Evolutionary conservation across 2,113 vertebrate species (phyloP).

Genomic region (Dendrocopos noguchii): DNA sequence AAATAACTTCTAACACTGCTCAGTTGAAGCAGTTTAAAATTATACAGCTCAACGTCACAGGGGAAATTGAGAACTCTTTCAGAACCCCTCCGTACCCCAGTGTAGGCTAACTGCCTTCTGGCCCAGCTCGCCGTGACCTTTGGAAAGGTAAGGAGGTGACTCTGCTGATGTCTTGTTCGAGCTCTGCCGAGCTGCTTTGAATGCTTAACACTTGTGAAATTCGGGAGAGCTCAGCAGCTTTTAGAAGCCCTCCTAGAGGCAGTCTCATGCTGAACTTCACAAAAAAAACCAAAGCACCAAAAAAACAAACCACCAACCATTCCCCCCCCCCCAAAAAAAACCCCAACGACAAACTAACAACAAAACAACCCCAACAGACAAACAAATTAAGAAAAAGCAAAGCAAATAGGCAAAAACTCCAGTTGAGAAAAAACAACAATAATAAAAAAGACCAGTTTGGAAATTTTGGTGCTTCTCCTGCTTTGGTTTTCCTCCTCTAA

Average conservation of each 20-base stretch:
- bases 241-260: not conserved
- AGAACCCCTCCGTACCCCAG: not conserved
- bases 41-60: not conserved
- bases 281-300: not conserved
- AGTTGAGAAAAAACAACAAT: not conserved
- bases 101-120: not conserved
- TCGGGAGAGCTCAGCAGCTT: constrained; percentile 11
- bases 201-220: not conserved
- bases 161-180: not conserved
- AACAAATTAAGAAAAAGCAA: not conserved
- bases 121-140: not conserved
- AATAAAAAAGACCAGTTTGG: not conserved
- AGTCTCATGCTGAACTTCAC: not conserved
- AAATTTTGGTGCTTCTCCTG: not conserved
- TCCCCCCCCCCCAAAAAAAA: not conserved
- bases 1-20: not conserved
- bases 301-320: too few relatives aligned
- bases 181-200: not conserved
- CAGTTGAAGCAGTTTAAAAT: not conserved
- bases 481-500: not conserved
- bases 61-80: not conserved
- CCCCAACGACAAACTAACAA: too few relatives aligned
- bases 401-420: too few relatives aligned
- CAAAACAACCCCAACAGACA: too few relatives aligned
- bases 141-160: not conserved